A percentile compares a stretch with the other conserved stretches of the same genome.
These are phyloP conservation scores for Drosophila insularis DNA, from an alignment of 1,140 invertebrate genomes.

Conservation along the genomic window DNA sequence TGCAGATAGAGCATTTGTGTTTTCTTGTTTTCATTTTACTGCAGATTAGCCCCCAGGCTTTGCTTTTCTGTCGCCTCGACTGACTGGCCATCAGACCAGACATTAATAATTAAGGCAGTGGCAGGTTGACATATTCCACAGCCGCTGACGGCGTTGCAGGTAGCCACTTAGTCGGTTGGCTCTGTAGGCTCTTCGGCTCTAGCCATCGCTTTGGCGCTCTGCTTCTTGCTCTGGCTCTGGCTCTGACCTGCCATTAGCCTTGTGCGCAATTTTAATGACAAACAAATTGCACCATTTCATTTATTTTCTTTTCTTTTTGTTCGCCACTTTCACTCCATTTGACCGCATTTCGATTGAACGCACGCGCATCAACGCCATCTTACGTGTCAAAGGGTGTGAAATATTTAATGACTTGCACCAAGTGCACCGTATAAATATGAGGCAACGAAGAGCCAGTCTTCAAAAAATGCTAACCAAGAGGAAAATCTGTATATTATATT, in stretches of 20 bases:
- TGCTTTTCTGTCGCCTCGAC: slow-evolving; percentile 19
- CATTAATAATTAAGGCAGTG: slow-evolving; percentile 64
- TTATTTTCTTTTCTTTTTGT: slow-evolving; percentile 27
- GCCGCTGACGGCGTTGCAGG: slow-evolving; percentile 28
- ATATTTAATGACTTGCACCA: slow-evolving; percentile 64
- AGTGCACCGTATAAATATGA: background rate
- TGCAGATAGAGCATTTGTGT: slow-evolving; percentile 2
- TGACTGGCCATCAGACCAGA: slow-evolving; percentile 44
- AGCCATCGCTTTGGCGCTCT: no score
- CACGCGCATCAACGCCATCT: slow-evolving; percentile 65
- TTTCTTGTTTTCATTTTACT: slow-evolving; percentile 9
- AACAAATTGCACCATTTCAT: slow-evolving; percentile 68
- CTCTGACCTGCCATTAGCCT: slow-evolving; percentile 68
- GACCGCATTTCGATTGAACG: slow-evolving; percentile 74
- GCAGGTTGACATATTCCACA: slow-evolving; percentile 54
- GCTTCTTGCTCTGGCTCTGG: slow-evolving; percentile 7
- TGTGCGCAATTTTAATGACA: slow-evolving; percentile 80
- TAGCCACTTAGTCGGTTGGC: slow-evolving; percentile 32
- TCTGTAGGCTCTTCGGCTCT: background rate
- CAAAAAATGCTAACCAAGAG: no score
- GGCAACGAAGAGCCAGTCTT: background rate
- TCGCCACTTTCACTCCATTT: slow-evolving; percentile 59
- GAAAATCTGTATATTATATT: no score
- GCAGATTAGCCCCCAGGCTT: slow-evolving; percentile 46
- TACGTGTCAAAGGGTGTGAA: slow-evolving; percentile 71